These are phyloP conservation scores for Hippocampus zosterae DNA, from an alignment of 2,113 vertebrate genomes.

Conservation along the genomic window DNA sequence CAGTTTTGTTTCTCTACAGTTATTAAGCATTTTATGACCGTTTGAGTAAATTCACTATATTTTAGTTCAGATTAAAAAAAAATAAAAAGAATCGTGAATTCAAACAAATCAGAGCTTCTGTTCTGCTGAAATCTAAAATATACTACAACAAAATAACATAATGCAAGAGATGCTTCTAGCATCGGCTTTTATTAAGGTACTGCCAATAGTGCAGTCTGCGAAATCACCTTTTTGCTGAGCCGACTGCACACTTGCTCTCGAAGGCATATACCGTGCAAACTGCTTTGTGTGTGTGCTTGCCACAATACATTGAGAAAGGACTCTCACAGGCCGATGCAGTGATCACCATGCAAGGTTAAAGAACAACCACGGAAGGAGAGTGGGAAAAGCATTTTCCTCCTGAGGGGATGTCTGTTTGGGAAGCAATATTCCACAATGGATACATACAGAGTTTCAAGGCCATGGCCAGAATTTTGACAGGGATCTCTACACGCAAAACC, in stretches of 20 bases:
- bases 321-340: slow-evolving; percentile 6
- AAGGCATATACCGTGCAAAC: not conserved
- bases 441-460: slow-evolving; percentile 26
- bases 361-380: slow-evolving; percentile 15
- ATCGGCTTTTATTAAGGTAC: not conserved
- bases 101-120: not conserved
- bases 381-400: slow-evolving; percentile 16
- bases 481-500: slow-evolving; percentile 52
- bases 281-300: not conserved
- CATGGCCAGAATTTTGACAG: slow-evolving; percentile 46
- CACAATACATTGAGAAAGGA: slow-evolving; percentile 1
- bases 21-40: too few relatives aligned
- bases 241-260: not conserved
- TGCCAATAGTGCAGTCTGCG: not conserved
- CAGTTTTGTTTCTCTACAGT: too few relatives aligned
- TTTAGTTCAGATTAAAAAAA: too few relatives aligned
- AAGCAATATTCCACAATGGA: slow-evolving; percentile 15
- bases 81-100: too few relatives aligned
- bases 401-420: slow-evolving; percentile 3
- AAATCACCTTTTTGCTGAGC: not conserved
- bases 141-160: not conserved
- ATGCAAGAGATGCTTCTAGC: not conserved
- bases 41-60: too few relatives aligned
- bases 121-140: not conserved
- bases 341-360: slow-evolving; percentile 16